A percentile compares a stretch with the other conserved stretches of the same genome.
Evolutionary conservation across 2,797 vertebrate genomes (phyloP).

Genomic region (Coreius guichenoti): DNA sequence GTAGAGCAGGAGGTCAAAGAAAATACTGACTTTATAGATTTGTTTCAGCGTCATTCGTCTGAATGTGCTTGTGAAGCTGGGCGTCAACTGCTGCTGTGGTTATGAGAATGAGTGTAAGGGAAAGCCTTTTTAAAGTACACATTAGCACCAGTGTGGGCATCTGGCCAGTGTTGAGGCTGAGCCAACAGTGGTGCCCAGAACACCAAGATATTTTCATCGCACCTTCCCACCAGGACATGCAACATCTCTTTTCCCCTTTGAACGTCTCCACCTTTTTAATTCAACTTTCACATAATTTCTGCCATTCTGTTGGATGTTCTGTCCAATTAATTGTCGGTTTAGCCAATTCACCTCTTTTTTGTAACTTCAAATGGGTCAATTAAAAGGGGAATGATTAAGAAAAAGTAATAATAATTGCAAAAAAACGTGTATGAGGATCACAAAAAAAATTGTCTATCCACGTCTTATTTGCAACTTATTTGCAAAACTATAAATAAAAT

Average conservation of each 20-base stretch:
- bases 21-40: conserved; percentile 25
- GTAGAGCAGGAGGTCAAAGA: conserved; percentile 17
- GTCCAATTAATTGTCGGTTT: no score
- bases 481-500: no score
- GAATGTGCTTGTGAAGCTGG: conserved; percentile 7
- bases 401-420: no score
- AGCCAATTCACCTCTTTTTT: no score
- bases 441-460: no score
- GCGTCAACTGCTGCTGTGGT: background rate
- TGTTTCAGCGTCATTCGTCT: background rate
- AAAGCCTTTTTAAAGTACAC: conserved; percentile 48
- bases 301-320: no score
- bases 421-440: no score
- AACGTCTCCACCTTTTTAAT: background rate
- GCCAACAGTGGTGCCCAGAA: conserved; percentile 46
- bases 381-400: no score
- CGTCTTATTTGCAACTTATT: no score
- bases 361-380: no score
- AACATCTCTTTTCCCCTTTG: background rate
- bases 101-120: conserved; percentile 33
- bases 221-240: conserved; percentile 12
- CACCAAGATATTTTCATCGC: conserved; percentile 46
- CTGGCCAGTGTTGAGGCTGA: conserved; percentile 53
- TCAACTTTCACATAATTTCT: background rate
- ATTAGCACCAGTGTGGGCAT: conserved; percentile 45